Evolutionary conservation across 2,113 vertebrate species (phyloP).

Genomic region (Python bivittatus): DNA sequence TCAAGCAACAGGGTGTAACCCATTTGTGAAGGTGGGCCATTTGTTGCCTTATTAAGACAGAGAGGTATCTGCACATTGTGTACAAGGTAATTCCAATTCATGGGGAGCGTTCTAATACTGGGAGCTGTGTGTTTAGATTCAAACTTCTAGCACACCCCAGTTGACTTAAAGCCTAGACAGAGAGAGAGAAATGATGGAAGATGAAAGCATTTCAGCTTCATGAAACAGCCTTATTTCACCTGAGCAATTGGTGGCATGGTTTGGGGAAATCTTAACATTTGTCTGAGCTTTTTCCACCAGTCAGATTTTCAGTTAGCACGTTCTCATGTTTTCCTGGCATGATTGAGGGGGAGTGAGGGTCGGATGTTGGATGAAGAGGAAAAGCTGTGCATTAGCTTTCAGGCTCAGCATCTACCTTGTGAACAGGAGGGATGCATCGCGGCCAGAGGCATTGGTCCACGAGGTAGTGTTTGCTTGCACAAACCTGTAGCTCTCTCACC

Average conservation of each 20-base stretch:
- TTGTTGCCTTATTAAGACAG: conserved; percentile 36
- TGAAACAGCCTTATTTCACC: conserved; percentile 28
- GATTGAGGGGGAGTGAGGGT: background rate
- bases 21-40: conserved; percentile 36
- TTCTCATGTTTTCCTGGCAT: background rate
- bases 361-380: too few relatives aligned
- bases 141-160: conserved; percentile 13
- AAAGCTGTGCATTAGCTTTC: background rate
- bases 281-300: background rate
- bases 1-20: conserved; percentile 15
- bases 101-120: conserved; percentile 6
- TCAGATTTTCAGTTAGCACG: background rate
- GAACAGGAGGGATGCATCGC: background rate
- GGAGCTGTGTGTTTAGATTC: conserved; percentile 28
- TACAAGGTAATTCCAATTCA: conserved; percentile 26
- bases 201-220: conserved; percentile 25
- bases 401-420: background rate
- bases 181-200: conserved; percentile 18
- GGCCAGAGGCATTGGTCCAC: background rate
- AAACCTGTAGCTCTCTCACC: background rate
- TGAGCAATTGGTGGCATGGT: background rate
- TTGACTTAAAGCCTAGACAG: conserved; percentile 15
- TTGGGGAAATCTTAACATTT: conserved; percentile 19
- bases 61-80: conserved; percentile 8
- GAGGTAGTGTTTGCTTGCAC: background rate